These are phyloP conservation scores for Calliopum simillimum DNA, from an alignment of 2,888 invertebrate species.

Conservation along the genomic window DNA sequence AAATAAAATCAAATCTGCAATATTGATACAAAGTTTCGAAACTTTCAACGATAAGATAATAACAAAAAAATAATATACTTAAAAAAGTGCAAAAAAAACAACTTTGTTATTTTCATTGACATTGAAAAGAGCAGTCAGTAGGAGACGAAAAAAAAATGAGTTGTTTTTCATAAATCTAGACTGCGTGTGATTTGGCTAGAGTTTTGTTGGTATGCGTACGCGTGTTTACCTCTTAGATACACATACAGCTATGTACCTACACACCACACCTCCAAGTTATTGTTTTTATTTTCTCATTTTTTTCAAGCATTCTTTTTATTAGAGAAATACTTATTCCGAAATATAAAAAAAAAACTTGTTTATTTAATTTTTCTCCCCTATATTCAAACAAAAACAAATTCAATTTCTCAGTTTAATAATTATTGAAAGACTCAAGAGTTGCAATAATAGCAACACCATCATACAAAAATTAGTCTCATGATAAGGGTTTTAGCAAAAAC, in stretches of 20 bases:
- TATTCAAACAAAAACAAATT: background rate
- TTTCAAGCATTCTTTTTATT: no score
- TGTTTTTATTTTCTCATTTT: no score
- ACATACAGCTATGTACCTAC: background rate
- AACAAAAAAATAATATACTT: no score
- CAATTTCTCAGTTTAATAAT: slow-evolving; percentile 13
- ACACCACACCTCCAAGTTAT: background rate
- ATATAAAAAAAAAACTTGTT: no score
- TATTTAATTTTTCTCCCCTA: background rate
- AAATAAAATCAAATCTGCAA: no score
- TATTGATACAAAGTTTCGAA: no score
- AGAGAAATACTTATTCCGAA: no score
- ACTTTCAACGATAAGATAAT: no score
- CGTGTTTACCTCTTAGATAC: background rate
- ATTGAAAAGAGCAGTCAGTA: background rate
- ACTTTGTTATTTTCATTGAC: background rate
- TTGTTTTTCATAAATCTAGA: background rate
- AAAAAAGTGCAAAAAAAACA: slow-evolving; percentile 16
- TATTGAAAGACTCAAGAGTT: slow-evolving; percentile 7
- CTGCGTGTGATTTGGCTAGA: no score
- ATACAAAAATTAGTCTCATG: slow-evolving; percentile 25
- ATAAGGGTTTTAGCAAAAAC: slow-evolving; percentile 30
- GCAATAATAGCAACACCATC: background rate
- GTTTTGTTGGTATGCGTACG: no score
- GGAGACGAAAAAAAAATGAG: background rate